Evolutionary conservation across 2,888 invertebrate genomes (phyloP), one percentile per base, ranked within the genome.

Genomic region (Acleris sparsana): DNA sequence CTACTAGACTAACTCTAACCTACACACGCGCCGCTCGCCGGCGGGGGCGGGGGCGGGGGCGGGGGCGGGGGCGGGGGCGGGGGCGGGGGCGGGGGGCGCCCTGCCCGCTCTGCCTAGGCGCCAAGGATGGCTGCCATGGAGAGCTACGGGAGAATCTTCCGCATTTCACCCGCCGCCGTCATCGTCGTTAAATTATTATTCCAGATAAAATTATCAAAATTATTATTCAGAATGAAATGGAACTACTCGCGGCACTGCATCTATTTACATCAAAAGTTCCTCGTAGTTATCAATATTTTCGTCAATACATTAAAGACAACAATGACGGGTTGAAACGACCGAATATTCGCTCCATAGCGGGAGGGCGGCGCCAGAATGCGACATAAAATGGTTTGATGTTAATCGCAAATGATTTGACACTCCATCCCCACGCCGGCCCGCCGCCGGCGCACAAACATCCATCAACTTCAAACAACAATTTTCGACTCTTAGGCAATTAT

Each of bases 381-480:
- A 11, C 33, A 3, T 11, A 7, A 18, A 39, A 43, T 43, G 13
- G 55, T 43, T 39, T 39, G 20, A 43, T 44, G 18, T 6, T 4
- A 16, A 11, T 33, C 20, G 16, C 18, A 43, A 20, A 16, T n/a
- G 3, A 39, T n/a, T 11, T 20, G 17, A 33, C 16, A n/a, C 11
- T 33, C 48, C n/a, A 18, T 33, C 6, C 18, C 55, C 22, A 46
- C 46, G 46, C 48, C 55, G 55, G 53, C 46, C 48, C 55, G 55
- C 46, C 53, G 18, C 29, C 33, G 49, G 17, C 56, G n/a, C 60
- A 62, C 39, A 39, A 39, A 25, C 29, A 62, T 43, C 48, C 51
- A 55, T 64, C 39, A 39, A 39, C 85, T 86, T 85, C 87, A 87
- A 88, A 88, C 88, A 87, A 86, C 75, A 84, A 87, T 84, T 86